These are phyloP conservation scores for Tipula lateralis DNA, from an alignment of 2,888 invertebrate genomes.

Conservation along the genomic window DNA sequence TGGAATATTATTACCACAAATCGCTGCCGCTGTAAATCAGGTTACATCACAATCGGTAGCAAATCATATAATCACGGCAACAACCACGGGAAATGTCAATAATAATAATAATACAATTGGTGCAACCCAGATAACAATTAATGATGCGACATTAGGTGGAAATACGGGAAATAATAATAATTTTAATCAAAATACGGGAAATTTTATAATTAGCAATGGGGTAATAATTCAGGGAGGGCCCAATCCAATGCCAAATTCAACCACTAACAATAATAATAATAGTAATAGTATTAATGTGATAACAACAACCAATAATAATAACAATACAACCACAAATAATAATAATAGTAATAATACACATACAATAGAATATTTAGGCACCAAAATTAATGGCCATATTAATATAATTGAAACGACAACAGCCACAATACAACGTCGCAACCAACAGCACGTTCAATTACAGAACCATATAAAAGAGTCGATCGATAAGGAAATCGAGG, in stretches of 20 bases:
- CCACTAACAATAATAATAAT: neutral
- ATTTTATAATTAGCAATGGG: conserved; percentile 27
- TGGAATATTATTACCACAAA: conserved; percentile 38
- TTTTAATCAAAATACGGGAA: neutral
- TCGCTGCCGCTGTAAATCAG: conserved; percentile 27
- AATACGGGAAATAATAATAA: conserved; percentile 26
- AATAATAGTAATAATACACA: neutral
- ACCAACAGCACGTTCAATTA: neutral
- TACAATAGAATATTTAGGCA: conserved; percentile 24
- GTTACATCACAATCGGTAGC: conserved; percentile 27
- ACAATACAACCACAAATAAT: neutral
- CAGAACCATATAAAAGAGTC: neutral
- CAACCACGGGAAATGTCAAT: neutral
- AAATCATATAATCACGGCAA: conserved; percentile 20
- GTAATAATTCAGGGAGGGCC: neutral
- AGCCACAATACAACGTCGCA: neutral
- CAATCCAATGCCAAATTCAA: neutral
- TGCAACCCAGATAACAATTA: conserved; percentile 15
- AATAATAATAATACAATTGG: conserved; percentile 3
- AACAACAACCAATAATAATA: neutral
- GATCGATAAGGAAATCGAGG: conserved; percentile 20
- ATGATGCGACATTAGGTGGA: neutral
- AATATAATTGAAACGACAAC: neutral
- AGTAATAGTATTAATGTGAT: neutral
- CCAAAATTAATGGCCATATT: neutral